Percentiles rank a stretch among this genome's conserved stretches.
Evolutionary conservation across 2,113 vertebrate species (phyloP).

Genomic region (Aspidoscelis tigris): DNA sequence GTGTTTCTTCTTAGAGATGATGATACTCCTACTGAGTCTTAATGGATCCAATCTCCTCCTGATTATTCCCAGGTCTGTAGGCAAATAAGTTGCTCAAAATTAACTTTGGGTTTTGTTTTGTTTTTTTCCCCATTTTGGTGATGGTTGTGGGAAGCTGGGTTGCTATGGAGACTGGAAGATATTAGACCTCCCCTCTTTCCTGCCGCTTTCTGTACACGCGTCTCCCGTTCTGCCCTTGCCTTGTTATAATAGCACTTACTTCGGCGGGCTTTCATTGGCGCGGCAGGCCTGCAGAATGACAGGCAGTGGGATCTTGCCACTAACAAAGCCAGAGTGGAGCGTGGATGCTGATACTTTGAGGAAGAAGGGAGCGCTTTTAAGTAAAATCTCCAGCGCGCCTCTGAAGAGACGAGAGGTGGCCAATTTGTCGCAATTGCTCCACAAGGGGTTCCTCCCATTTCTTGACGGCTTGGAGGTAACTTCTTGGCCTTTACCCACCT

Average conservation of each 20-base stretch:
- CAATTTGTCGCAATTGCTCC: neutral
- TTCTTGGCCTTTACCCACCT: neutral
- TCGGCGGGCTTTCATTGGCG: neutral
- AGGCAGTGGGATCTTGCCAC: accelerated
- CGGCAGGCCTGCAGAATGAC: neutral
- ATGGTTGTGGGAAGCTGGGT: conserved; percentile 43
- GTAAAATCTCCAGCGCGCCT: too few relatives aligned
- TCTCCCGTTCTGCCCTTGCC: neutral
- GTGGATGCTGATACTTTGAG: too few relatives aligned
- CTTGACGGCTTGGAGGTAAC: neutral
- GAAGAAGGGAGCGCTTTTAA: too few relatives aligned
- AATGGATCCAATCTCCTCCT: conserved; percentile 78
- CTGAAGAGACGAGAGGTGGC: neutral
- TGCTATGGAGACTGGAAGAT: conserved; percentile 65
- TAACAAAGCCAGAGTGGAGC: accelerated
- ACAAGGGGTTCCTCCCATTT: too few relatives aligned
- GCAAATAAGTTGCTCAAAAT: conserved; percentile 76
- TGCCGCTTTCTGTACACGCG: conserved; percentile 10
- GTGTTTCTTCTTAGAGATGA: conserved; percentile 39
- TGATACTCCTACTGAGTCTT: conserved; percentile 68
- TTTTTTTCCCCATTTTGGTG: conserved; percentile 9
- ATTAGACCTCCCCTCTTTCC: conserved; percentile 31
- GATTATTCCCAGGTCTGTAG: conserved; percentile 74
- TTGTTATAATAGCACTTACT: neutral
- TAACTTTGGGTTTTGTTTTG: conserved; percentile 48